phyloP scores from a whole-genome alignment of 2,797 vertebrate genomes.

The Lithobates sylvaticus region DNA sequence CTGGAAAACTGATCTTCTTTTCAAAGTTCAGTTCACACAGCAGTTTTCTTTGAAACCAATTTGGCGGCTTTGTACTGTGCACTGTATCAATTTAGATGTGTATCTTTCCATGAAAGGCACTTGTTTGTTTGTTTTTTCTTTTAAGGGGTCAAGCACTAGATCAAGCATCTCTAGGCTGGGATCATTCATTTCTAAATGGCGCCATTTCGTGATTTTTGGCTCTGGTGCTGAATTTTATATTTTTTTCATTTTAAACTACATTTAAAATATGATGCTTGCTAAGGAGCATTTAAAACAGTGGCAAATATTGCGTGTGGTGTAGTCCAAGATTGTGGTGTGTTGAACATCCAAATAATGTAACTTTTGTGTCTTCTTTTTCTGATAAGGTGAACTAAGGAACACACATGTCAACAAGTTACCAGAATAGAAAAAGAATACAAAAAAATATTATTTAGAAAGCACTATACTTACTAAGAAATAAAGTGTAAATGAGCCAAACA shows the following conservation, averaged over 20 bases:
- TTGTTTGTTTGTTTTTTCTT: neutral
- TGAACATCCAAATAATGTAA: no score
- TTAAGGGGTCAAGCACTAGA: slow-evolving; percentile 31
- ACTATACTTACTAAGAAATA: no score
- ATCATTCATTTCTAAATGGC: neutral
- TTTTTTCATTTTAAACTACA: neutral
- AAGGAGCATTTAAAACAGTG: no score
- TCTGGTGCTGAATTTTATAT: neutral
- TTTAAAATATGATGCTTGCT: neutral
- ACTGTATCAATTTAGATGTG: slow-evolving; percentile 24
- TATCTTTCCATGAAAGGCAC: slow-evolving; percentile 21
- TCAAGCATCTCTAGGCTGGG: slow-evolving; percentile 10
- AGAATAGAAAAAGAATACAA: no score
- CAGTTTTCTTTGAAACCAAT: slow-evolving; percentile 15
- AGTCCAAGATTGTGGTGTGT: no score
- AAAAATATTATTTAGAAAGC: no score
- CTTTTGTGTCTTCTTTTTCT: no score
- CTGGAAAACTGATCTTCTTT: slow-evolving; percentile 25
- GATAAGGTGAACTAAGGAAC: no score
- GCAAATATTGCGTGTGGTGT: no score
- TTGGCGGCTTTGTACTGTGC: slow-evolving; percentile 15
- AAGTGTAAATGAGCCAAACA: no score
- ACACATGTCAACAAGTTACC: no score
- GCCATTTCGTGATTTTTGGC: slow-evolving; percentile 6
- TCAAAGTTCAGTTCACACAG: slow-evolving; percentile 32